Conservation (phyloP, 2,888 invertebrate genomes). For the Brachypalpus laphriformis region DNA sequence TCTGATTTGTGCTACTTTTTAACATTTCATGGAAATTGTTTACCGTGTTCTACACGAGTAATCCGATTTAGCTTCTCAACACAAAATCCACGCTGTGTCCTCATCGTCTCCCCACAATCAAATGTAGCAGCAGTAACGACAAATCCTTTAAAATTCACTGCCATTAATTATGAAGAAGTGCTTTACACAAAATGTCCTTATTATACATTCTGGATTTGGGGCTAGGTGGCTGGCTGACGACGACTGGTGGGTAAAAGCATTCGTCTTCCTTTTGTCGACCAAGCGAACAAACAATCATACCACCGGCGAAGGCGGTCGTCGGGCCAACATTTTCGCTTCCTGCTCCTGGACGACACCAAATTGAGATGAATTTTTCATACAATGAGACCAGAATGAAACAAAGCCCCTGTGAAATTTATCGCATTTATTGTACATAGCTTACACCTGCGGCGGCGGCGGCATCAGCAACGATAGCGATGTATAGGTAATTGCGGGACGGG, state of each 20-base stretch:
- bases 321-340: neutral
- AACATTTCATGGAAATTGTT: neutral
- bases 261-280: constrained; percentile 17
- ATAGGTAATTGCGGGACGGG: neutral
- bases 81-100: neutral
- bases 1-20: constrained; percentile 28
- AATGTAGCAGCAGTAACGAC: constrained; percentile 45
- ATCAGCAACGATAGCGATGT: neutral
- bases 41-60: constrained; percentile 33
- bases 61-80: constrained; percentile 29
- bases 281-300: neutral
- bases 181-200: constrained; percentile 49
- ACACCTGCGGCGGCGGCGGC: constrained; percentile 32
- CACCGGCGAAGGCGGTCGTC: neutral
- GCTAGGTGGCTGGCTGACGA: neutral
- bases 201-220: constrained; percentile 18
- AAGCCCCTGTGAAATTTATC: constrained; percentile 47
- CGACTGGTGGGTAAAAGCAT: constrained; percentile 1
- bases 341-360: constrained; percentile 23
- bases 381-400: constrained; percentile 44
- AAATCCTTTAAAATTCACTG: constrained; percentile 53
- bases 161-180: constrained; percentile 53
- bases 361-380: constrained; percentile 53
- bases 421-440: constrained; percentile 45
- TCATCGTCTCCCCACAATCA: constrained; percentile 9